Base-by-base conservation (phyloP, 2,797 vertebrate species). In the Linurgus olivaceus region DNA sequence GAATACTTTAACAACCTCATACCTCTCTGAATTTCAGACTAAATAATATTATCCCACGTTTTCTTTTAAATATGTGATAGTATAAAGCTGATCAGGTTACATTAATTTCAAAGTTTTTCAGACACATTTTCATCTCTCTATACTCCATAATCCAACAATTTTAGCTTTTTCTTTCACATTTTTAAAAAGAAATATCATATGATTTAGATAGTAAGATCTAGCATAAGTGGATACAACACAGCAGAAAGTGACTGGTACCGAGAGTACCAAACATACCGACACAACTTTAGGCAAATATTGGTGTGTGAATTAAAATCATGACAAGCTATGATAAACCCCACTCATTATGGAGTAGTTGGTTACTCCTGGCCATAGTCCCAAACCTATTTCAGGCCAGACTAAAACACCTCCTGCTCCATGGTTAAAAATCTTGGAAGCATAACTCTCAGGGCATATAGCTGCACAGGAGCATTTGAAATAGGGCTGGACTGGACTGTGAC, bases 51-150 rank as follows among this genome's bases (percentile, higher is more conserved):
- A 71, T 82, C 11, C 6, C 35, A 57, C 1, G 0, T 57, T 85
- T 86, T 86, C 29, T 52, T 87, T 85, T 83, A 75, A 75, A 78
- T 73, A n/a, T 31, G 9, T 51, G 8, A 11, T 17, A 51, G 10
- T 47, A 51, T 52, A 38, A 86, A 52, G 81, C 76, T 76, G 4
- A 42, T 88, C 31, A 51, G 2, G 3, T 62, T 86, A 13, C 21
- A 62, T 86, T 84, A 70, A 66, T 85, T 84, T 93, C 28, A 65
- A 33, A 75, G 48, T 37, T 78, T 78, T 93, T 66, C 47, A 51
- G 44, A 33, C 47, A 48, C 9, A 15, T 70, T 86, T 94, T 65
- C 9, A 59, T 65, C 14, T 68, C 72, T 88, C 42, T 10, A 15
- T 82, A 28, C 9, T 63, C 23, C 23, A 15, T 57, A 57, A 29